Conservation (phyloP, 2,113 vertebrate species). For the Sorex araneus region DNA sequence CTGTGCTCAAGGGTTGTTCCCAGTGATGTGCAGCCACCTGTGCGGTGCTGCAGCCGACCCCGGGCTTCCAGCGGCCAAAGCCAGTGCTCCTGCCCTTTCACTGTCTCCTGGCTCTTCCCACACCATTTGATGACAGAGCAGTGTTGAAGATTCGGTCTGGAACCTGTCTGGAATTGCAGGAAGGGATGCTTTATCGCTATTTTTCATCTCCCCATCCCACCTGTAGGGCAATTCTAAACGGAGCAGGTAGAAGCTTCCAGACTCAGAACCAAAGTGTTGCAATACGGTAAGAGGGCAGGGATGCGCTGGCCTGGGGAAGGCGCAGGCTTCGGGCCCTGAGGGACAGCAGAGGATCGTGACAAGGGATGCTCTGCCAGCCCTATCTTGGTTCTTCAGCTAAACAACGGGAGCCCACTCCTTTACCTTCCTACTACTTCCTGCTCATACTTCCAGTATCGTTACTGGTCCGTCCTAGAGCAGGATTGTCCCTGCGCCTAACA, state of each 20-base stretch:
- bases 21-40: too few relatives aligned
- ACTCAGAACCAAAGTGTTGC: neutral
- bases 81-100: too few relatives aligned
- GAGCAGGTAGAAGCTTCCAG: neutral
- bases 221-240: neutral
- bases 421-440: neutral
- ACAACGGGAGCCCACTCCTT: neutral
- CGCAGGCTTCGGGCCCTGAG: neutral
- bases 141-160: neutral
- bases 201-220: too few relatives aligned
- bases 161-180: slow-evolving; percentile 5
- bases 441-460: neutral
- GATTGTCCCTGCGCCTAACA: too few relatives aligned
- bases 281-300: neutral
- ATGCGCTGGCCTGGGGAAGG: neutral
- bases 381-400: neutral
- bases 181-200: neutral
- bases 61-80: too few relatives aligned
- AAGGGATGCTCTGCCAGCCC: neutral
- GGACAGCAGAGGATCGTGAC: neutral
- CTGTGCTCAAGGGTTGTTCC: too few relatives aligned
- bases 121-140: neutral
- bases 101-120: too few relatives aligned
- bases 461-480: neutral
- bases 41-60: neutral